Evolutionary conservation across 2,113 vertebrate genomes (phyloP).

Genomic region (Sus scrofa): T2T-Sscrofa CM000830.6:4378001-4378500

Average conservation of each 20-base stretch:
- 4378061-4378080: fast-evolving
- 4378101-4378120: background rate
- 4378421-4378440: background rate
- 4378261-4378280: background rate
- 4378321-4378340: background rate
- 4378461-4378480: background rate
- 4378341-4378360: background rate
- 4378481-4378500: background rate
- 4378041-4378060: too few species aligned
- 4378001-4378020: too few species aligned
- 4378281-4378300: background rate
- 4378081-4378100: background rate
- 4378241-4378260: background rate
- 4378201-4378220: background rate
- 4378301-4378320: background rate
- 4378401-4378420: background rate
- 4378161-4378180: background rate
- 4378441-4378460: too few species aligned
- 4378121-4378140: too few species aligned
- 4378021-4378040: too few species aligned
- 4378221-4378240: too few species aligned
- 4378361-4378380: background rate
- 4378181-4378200: background rate
- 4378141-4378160: background rate
- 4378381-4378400: background rate